Evolutionary conservation across 2,888 invertebrate species (phyloP).

Genomic region (Drosophila nr. perissopoda): DNA sequence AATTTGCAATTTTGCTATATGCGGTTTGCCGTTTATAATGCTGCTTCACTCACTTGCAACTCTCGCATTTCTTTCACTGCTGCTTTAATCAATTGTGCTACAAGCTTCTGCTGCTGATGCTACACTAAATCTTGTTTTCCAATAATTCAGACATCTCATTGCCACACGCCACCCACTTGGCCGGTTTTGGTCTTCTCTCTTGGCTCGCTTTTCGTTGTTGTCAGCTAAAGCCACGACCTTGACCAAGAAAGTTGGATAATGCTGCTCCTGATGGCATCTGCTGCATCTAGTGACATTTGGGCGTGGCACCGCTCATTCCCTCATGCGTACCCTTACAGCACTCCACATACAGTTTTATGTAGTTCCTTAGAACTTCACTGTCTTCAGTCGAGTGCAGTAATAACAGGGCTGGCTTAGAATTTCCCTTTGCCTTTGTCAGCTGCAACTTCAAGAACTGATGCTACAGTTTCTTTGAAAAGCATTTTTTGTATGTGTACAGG

Average conservation of each 20-base stretch:
- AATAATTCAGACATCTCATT: conserved; percentile 8
- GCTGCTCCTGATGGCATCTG: neutral
- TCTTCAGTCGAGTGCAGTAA: conserved; percentile 37
- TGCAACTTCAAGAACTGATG: conserved; percentile 48
- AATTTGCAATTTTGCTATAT: conserved; percentile 33
- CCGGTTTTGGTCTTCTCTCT: conserved; percentile 16
- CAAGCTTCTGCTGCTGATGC: neutral
- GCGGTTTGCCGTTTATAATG: conserved; percentile 1
- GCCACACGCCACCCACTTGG: conserved; percentile 29
- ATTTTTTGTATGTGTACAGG: neutral
- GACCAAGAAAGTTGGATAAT: conserved; percentile 56
- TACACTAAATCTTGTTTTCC: conserved; percentile 16
- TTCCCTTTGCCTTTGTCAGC: conserved; percentile 38
- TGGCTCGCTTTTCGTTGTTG: conserved; percentile 24
- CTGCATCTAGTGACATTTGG: conserved; percentile 27
- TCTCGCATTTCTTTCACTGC: neutral
- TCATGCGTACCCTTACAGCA: conserved; percentile 47
- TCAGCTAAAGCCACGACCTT: conserved; percentile 54
- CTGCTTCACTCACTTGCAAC: neutral
- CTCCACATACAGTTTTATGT: neutral
- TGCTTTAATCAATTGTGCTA: conserved; percentile 5
- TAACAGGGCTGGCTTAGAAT: conserved; percentile 39
- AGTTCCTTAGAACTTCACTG: conserved; percentile 3
- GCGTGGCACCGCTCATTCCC: conserved; percentile 43
- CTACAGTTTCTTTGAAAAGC: conserved; percentile 23